Evolutionary conservation across 92 coral and sea anemone genomes (phyloP).

Genomic region (Parazoanthus darwini): DNA sequence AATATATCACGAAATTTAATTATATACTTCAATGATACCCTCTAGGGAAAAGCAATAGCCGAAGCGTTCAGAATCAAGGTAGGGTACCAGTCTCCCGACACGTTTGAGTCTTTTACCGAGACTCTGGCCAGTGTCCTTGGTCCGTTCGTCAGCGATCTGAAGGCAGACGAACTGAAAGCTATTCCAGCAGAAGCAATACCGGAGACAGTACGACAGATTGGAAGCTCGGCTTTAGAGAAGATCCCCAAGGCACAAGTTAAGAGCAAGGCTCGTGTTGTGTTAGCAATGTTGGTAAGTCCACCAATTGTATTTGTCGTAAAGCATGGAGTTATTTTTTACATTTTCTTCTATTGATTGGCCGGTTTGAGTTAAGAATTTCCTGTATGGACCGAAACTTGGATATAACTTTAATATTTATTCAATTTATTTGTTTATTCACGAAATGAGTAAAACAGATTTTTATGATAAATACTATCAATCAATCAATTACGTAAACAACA

Average conservation of each 20-base stretch:
- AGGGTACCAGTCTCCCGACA: slow-evolving; percentile 3
- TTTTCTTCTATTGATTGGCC: background rate
- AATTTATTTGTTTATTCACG: too few species aligned
- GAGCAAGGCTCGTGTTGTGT: slow-evolving; percentile 44
- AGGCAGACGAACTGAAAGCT: slow-evolving; percentile 45
- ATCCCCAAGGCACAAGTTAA: slow-evolving; percentile 53
- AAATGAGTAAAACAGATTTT: too few species aligned
- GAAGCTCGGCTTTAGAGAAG: slow-evolving; percentile 48
- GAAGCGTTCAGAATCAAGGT: slow-evolving; percentile 11
- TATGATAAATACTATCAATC: too few species aligned
- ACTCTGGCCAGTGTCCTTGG: slow-evolving; percentile 56
- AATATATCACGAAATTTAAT: background rate
- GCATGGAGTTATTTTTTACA: background rate
- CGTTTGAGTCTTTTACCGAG: slow-evolving; percentile 25
- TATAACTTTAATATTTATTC: too few species aligned
- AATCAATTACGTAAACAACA: too few species aligned
- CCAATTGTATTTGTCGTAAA: background rate
- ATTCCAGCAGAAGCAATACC: slow-evolving; percentile 51
- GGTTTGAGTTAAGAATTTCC: too few species aligned
- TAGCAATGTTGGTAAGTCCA: slow-evolving; percentile 64
- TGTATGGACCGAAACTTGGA: too few species aligned
- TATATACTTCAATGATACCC: background rate
- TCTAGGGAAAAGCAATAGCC: slow-evolving; percentile 21
- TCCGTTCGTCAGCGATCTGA: slow-evolving; percentile 55
- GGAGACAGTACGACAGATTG: slow-evolving; percentile 72